Evolutionary conservation across 37 sponge, comb jelly and placozoan species (phyloP), one percentile per base, ranked within the genome.

Genomic region (Crambe crambe): DNA sequence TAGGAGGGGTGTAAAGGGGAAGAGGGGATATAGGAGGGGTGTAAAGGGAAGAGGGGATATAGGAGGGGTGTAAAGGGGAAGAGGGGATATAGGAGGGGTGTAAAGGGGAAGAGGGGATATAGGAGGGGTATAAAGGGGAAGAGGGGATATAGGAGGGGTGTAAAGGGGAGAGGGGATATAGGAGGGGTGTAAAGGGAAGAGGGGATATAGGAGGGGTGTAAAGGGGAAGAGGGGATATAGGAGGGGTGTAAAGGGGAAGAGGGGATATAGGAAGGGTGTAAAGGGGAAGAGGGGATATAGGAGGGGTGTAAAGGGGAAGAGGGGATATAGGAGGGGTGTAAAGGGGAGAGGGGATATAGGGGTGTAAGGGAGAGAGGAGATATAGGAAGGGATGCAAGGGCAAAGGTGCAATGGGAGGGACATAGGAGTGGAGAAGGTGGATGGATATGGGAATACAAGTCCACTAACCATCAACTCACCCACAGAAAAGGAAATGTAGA

Each of bases 401-500:
- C 51, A 47, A 47, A 47, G 51, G 51, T 15, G 10, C 12, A 12
- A 47, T 6, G 51, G 12, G 12, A 47, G 6, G 51, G 6, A 15
- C 12, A 6, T 12, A 6, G 12, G 10, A 12, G 51, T 47, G 12
- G 51, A 47, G 51, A 15, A 12, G 6, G 51, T 47, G 51, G 10
- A 47, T n/a, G n/a, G n/a, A n/a, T n/a, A n/a, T 47, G 51, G 51
- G 51, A 47, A 47, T 47, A n/a, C n/a, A n/a, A n/a, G n/a, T n/a
- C n/a, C n/a, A n/a, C n/a, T n/a, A n/a, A n/a, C n/a, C n/a, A n/a
- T n/a, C n/a, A 59, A 27, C 89, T 85, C 42, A 97, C 97, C 96
- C 26, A 97, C 97, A 54, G 97, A 97, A 75, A 90, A 94, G 12
- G 95, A 80, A 62, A 97, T 97, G 87, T 97, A 97, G 23, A 94